phyloP scores from a whole-genome alignment of 2,888 invertebrate genomes.

The Ephialtes manifestator region DNA sequence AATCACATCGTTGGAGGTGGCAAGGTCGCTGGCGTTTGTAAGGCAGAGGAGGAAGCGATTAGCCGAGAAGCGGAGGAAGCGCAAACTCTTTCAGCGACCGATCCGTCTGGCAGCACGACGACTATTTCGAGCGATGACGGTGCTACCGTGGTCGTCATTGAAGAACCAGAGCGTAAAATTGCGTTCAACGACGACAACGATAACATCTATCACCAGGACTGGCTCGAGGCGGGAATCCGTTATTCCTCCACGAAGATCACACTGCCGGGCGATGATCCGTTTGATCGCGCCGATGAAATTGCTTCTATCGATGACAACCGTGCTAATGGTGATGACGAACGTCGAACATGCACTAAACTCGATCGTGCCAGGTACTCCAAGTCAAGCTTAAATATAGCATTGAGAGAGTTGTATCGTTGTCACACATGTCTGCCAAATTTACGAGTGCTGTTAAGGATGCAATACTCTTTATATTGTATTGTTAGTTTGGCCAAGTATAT shows the following conservation, averaged over 20 bases:
- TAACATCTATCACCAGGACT: conserved; percentile 83
- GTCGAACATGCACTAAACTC: conserved; percentile 74
- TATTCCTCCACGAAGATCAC: conserved; percentile 85
- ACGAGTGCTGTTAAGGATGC: too few relatives aligned
- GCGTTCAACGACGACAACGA: conserved; percentile 76
- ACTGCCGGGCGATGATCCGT: conserved; percentile 78
- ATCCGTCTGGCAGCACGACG: conserved; percentile 44
- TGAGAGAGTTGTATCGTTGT: not conserved
- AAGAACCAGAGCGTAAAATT: conserved; percentile 79
- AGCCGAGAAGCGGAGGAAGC: not conserved
- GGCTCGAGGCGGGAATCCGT: conserved; percentile 83
- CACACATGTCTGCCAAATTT: not conserved
- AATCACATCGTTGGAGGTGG: conserved; percentile 24
- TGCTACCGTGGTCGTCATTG: conserved; percentile 81
- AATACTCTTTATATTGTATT: too few relatives aligned
- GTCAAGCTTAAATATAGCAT: not conserved
- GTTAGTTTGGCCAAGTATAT: too few relatives aligned
- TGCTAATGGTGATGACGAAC: conserved; percentile 64
- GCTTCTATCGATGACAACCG: conserved; percentile 67
- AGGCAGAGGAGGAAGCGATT: conserved; percentile 39
- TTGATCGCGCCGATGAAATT: conserved; percentile 76
- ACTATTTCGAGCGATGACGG: conserved; percentile 78
- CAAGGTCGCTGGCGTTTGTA: conserved; percentile 25
- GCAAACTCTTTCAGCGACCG: not conserved
- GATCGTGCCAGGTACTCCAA: conserved; percentile 83